Evolutionary conservation across 2,113 vertebrate species (phyloP), one percentile per base, ranked within the genome.

Genomic region (Caranx melampygus): DNA sequence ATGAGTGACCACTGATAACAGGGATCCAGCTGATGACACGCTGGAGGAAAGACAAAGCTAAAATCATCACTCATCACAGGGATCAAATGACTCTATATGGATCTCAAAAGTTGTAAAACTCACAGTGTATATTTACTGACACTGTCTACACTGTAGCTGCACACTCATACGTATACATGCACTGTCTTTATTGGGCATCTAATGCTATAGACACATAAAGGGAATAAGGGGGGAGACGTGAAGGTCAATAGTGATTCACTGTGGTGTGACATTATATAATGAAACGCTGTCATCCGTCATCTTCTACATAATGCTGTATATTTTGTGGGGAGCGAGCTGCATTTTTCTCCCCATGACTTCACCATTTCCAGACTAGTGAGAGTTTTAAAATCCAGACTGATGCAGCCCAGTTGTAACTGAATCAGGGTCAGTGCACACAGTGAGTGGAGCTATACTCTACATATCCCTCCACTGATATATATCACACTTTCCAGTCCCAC

Each of bases 401-500:
- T 5, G 2, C 49, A 69, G 65, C 59, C 31, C 63, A 58, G 64
- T 69, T 2, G n/a, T 82, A 88, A 84, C 55, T 79, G 69, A 75
- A 45, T 54, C 9, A 3, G 60, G 54, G 57, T 85, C 81, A 81
- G 37, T 75, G 68, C n/a, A 34, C 69, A 67, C 47, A 13, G 65
- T 42, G 5, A 80, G 75, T 15, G 42, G 40, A 69, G 78, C 75
- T 81, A 58, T 57, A 63, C 37, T 74, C 74, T 74, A 65, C 47
- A 72, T 31, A 78, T 33, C 63, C 71, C 78, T 61, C 21, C 57
- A 11, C 61, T 80, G 63, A 84, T 83, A 74, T 75, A 86, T 62
- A 86, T 91, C 82, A 92, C 87, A 91, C 72, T 94, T 93, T 93
- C 92, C 92, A 93, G 82, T 55, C 75, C 45, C 55, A 58, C 33